Conservation (phyloP, 1,140 invertebrate species). For the Colletes gigas region DNA sequence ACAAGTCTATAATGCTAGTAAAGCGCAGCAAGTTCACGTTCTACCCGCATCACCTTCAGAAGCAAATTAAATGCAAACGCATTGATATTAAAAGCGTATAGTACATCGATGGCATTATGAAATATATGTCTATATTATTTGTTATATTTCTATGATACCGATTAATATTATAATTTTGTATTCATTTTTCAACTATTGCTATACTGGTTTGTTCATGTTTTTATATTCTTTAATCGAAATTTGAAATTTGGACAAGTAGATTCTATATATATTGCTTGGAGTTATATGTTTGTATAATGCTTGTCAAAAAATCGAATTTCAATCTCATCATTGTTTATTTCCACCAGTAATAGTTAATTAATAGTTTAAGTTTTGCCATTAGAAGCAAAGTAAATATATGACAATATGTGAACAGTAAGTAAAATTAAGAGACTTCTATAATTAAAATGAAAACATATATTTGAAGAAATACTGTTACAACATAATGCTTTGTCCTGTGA, state of each 20-base stretch:
- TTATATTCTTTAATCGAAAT: conserved; percentile 42
- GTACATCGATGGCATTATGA: conserved; percentile 10
- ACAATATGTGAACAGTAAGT: conserved; percentile 49
- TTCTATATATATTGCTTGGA: conserved; percentile 13
- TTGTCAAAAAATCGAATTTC: conserved; percentile 34
- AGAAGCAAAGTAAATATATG: conserved; percentile 44
- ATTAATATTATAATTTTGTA: conserved; percentile 31
- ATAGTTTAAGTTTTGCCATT: conserved; percentile 43
- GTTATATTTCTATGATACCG: conserved; percentile 19
- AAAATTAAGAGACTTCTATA: conserved; percentile 13
- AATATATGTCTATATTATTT: conserved; percentile 29
- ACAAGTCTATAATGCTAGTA: conserved; percentile 94
- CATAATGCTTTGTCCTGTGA: conserved; percentile 1
- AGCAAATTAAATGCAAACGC: conserved; percentile 50
- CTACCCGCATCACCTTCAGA: conserved; percentile 82
- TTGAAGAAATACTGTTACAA: conserved; percentile 8
- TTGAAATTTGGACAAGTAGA: conserved; percentile 35
- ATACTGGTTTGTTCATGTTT: conserved; percentile 29
- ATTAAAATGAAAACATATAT: conserved; percentile 9
- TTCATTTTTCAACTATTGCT: conserved; percentile 9
- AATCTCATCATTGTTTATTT: conserved; percentile 19
- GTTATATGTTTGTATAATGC: conserved; percentile 39
- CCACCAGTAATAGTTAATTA: conserved; percentile 4
- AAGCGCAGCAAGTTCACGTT: conserved; percentile 93
- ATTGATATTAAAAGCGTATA: conserved; percentile 45